phyloP scores from a whole-genome alignment of 2,113 vertebrate species.

The Cervus canadensis region DNA sequence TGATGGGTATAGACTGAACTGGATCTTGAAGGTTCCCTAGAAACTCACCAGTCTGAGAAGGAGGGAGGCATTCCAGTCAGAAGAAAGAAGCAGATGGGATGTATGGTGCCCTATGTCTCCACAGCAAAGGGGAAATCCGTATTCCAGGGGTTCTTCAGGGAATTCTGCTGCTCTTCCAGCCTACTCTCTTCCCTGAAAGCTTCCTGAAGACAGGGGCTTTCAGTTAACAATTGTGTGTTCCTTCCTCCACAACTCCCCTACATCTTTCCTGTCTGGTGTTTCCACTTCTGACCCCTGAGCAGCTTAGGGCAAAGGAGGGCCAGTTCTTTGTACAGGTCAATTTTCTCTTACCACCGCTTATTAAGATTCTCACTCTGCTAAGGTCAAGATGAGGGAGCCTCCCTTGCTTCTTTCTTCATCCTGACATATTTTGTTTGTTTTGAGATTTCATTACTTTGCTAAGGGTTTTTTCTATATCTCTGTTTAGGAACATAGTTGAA shows the following conservation, averaged over 20 bases:
- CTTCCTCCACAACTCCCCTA: not conserved
- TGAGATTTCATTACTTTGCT: constrained; percentile 5
- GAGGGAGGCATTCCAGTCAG: not conserved
- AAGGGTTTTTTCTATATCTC: not conserved
- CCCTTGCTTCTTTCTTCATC: not conserved
- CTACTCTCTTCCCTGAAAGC: not conserved
- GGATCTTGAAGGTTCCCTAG: not conserved
- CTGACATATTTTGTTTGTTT: not conserved
- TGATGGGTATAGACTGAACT: not conserved
- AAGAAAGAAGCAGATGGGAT: not conserved
- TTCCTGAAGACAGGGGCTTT: not conserved
- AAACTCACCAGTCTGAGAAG: not conserved
- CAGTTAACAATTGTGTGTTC: not conserved
- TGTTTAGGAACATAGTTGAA: constrained; percentile 12
- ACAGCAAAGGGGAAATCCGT: not conserved
- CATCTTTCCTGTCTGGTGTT: not conserved
- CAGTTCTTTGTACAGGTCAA: not conserved
- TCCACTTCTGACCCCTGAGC: not conserved
- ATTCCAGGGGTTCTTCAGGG: not conserved
- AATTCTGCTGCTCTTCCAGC: not conserved
- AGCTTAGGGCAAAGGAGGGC: not conserved
- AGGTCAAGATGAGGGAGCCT: not conserved
- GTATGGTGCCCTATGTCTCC: not conserved
- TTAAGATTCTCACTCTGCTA: not conserved
- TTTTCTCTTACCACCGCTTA: not conserved